A percentile compares a stretch with the other conserved stretches of the same genome.
Evolutionary conservation across 2,797 vertebrate species (phyloP).

Genomic region (Smutsia temminckii): DNA sequence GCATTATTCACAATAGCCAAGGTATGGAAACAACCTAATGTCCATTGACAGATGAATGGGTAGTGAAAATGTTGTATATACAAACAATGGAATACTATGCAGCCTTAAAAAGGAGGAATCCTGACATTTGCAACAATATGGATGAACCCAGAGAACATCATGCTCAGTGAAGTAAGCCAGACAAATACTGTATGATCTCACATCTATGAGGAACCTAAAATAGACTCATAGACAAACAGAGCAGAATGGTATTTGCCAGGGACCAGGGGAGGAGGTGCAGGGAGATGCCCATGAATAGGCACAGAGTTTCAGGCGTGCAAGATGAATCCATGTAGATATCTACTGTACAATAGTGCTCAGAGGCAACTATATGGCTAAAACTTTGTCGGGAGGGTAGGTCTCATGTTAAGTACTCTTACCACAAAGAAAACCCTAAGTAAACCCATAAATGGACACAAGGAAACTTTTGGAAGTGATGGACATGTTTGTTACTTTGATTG

Average conservation of each 20-base stretch:
- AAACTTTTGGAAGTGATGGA: not conserved
- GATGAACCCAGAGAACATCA: not conserved
- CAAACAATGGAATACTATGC: too few relatives aligned
- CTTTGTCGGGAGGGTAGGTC: not conserved
- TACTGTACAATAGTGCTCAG: rapidly evolving
- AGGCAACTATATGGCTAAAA: not conserved
- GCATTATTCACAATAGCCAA: too few relatives aligned
- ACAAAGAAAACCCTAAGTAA: not conserved
- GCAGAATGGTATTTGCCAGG: not conserved
- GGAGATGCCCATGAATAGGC: rapidly evolving
- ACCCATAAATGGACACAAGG: too few relatives aligned
- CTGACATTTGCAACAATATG: not conserved
- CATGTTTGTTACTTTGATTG: too few relatives aligned
- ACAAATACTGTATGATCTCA: rapidly evolving
- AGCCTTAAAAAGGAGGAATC: not conserved
- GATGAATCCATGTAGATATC: rapidly evolving
- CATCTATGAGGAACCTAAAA: not conserved
- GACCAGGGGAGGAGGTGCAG: rapidly evolving
- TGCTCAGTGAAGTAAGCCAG: rapidly evolving
- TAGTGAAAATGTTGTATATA: rapidly evolving
- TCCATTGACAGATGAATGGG: rapidly evolving
- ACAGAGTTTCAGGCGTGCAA: too few relatives aligned
- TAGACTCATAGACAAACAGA: rapidly evolving
- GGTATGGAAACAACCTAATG: too few relatives aligned
- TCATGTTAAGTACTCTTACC: not conserved